Evolutionary conservation across 2,113 vertebrate species (phyloP).

Genomic region (Sula dactylatra): DNA sequence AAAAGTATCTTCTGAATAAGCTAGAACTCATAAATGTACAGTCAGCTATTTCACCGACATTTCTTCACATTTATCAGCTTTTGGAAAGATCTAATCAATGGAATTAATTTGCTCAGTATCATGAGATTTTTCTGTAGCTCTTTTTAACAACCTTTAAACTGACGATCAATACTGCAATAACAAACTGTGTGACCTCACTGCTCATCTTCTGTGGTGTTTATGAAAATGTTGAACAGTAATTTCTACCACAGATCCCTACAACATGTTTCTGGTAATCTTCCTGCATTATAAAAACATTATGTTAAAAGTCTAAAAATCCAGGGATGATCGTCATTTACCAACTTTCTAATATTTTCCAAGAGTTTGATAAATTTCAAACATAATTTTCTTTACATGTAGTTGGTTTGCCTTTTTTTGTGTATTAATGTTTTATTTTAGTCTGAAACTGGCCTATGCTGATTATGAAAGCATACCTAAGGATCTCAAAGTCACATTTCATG

Average conservation of each 20-base stretch:
- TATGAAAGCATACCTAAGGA: background rate
- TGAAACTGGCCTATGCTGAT: background rate
- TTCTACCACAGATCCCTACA: background rate
- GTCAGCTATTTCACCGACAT: background rate
- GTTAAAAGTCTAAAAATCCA: background rate
- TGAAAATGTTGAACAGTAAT: background rate
- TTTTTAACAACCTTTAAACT: background rate
- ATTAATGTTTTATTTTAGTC: background rate
- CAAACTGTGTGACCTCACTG: background rate
- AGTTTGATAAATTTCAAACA: background rate
- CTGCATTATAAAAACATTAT: background rate
- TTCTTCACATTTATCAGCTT: background rate
- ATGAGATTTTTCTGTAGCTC: background rate
- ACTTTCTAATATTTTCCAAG: background rate
- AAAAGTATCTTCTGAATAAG: background rate
- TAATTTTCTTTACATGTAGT: background rate
- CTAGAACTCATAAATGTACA: background rate
- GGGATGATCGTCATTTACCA: background rate
- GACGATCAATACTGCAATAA: background rate
- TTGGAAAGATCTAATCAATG: background rate
- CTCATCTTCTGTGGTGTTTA: background rate
- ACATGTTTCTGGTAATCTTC: background rate
- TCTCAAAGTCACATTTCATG: background rate
- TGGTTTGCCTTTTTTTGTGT: background rate
- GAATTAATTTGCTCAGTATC: background rate